A percentile compares a stretch with the other conserved stretches of the same genome.
These are phyloP conservation scores for Synanthedon formicaeformis DNA, from an alignment of 2,888 invertebrate species.

Conservation along the genomic window DNA sequence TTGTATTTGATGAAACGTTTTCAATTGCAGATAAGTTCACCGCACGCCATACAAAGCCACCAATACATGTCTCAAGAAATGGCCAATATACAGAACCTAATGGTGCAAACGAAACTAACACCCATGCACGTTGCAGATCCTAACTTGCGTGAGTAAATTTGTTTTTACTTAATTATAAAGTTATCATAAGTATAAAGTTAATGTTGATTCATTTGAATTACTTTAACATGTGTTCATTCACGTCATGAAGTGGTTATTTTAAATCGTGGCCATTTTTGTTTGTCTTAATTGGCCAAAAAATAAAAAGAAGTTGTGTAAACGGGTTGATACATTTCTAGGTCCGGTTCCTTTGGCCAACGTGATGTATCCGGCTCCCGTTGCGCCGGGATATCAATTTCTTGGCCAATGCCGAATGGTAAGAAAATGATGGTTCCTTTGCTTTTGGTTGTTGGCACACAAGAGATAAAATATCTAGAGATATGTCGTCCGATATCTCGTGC, in stretches of 20 bases:
- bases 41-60: constrained; percentile 17
- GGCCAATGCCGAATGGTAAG: constrained; percentile 42
- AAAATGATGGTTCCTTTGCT: no score
- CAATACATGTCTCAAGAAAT: constrained; percentile 23
- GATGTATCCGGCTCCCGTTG: constrained; percentile 23
- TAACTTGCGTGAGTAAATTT: constrained; percentile 34
- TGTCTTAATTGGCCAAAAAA: no score
- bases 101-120: constrained; percentile 25
- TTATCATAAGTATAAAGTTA: no score
- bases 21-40: constrained; percentile 28
- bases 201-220: no score
- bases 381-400: constrained; percentile 28
- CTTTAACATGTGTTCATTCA: no score
- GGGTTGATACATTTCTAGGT: constrained; percentile 19
- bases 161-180: no score
- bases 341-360: constrained; percentile 37
- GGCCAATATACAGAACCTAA: constrained; percentile 15
- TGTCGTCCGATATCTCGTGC: no score
- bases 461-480: no score
- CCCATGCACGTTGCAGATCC: constrained; percentile 31
- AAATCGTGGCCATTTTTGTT: no score
- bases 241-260: no score
- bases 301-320: no score
- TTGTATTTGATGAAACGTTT: not conserved
- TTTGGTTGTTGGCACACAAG: no score